Evolutionary conservation across 2,113 vertebrate genomes (phyloP), one percentile per base, ranked within the genome.

Genomic region (Herpailurus yagouaroundi): DNA sequence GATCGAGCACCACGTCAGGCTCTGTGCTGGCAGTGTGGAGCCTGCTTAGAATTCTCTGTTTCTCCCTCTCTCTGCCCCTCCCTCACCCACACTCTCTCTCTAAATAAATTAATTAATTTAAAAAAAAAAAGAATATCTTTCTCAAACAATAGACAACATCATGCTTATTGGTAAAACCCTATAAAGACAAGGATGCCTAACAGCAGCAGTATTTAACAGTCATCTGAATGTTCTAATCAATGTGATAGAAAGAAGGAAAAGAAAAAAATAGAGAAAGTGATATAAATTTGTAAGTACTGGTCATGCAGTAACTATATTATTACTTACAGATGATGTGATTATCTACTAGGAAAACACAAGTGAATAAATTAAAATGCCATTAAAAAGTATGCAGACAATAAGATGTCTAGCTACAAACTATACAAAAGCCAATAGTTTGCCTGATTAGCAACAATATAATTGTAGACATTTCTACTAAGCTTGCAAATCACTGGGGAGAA

Each of bases 301-400:
- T 85, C 64, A 89, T 36, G 27, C 33, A 89, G 23, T 77, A 89
- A 6, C 4, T 74, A 4, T 57, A n/a, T 73, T 94, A 48, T 71
- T 91, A 73, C 29, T 76, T 87, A 86, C 13, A 81, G 29, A 38
- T 88, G 36, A 48, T 73, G 71, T 77, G 57, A 52, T 95, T 85
- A 63, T 63, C 79, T 55, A 36, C 41, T 73, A n/a, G 52, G 29
- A 89, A 89, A 68, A 79, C 2, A 33, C 45, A 45, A 95, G 33
- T 36, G 38, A 92, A 45, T 95, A 88, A 50, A 95, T 92, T 33
- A 69, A 94, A 91, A 64, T 91, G 45, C 31, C 74, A 29, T 88
- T 92, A 69, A 55, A 85, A n/a, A 88, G 16, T 74, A 73, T 73
- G 18, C 41, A 27, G 38, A 16, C 38, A 74, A 2, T 76, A 81